Evolutionary conservation across 2,888 invertebrate species (phyloP), one percentile per base, ranked within the genome.

Genomic region (Arrhopalites spinosus): DNA sequence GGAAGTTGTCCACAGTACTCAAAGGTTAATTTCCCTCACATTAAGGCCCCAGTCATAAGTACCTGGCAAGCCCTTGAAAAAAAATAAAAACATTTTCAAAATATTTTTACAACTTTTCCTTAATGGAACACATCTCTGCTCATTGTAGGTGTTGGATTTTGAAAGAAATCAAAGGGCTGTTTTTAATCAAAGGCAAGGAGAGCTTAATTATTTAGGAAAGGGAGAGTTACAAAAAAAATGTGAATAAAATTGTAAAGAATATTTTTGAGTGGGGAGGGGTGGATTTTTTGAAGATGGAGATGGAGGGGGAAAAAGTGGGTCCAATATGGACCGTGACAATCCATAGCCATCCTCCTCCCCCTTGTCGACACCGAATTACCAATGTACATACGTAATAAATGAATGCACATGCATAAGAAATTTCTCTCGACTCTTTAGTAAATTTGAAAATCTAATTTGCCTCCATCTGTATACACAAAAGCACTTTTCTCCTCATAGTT

Each of bases 321-420:
- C 56, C n/a, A 56, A 56, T n/a, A n/a, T 23, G 23, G 20, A 56
- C 17, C 17, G n/a, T 56, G 7, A 56, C 56, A 5, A 56, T 23
- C 15, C 15, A 5, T 36, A 29, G 7, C 64, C 30, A 29, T 30
- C 77, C 77, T 78, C 77, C 78, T 80, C 81, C 61, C 25, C 77
- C 77, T 78, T 78, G 78, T 80, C 81, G 15, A 15, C 50, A 59
- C 23, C 30, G 59, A 75, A 75, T 75, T 75, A 75, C 69, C 68
- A 75, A 82, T 82, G 82, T 82, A 82, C 82, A 82, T 82, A 82
- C 69, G 80, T 81, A 82, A 82, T 82, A 81, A 82, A 82, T 80
- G 81, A 82, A 82, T 82, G 82, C 82, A 82, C 82, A 82, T 82
- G 81, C 82, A 82, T 82, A 82, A 82, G 81, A 80, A 82, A 82